A percentile compares a stretch with the other conserved stretches of the same genome.
These are phyloP conservation scores for Cephus pulcher DNA, from an alignment of 2,888 invertebrate genomes.

Conservation along the genomic window DNA sequence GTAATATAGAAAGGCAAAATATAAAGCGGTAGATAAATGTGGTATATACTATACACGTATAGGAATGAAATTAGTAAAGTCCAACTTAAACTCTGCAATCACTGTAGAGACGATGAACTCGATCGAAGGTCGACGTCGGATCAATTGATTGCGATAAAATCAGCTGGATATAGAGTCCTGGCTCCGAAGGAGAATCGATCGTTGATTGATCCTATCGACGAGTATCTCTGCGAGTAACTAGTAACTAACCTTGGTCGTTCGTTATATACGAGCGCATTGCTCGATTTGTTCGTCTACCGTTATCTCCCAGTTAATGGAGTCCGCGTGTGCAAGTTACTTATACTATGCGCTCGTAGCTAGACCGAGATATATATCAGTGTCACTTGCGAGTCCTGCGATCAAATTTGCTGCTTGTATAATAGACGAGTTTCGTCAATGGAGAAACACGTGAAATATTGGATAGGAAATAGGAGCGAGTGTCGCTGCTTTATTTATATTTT, in stretches of 20 bases:
- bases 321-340: neutral
- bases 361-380: neutral
- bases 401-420: neutral
- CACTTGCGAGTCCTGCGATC: no score
- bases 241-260: constrained; percentile 13
- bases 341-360: neutral
- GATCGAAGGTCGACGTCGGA: constrained; percentile 1
- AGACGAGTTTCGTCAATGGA: neutral
- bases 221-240: neutral
- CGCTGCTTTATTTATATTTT: neutral
- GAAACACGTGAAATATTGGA: neutral
- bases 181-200: neutral
- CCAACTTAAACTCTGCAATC: neutral
- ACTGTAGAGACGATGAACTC: neutral
- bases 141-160: constrained; percentile 3
- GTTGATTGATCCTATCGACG: constrained; percentile 1
- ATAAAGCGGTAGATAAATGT: no score
- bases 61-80: neutral
- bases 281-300: constrained; percentile 10
- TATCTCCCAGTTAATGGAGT: constrained; percentile 4
- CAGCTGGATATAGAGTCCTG: neutral
- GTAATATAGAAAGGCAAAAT: neutral
- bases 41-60: neutral
- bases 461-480: neutral
- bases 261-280: neutral